phyloP scores from a whole-genome alignment of 1,140 invertebrate genomes.

The Drosophila ambigua region DNA sequence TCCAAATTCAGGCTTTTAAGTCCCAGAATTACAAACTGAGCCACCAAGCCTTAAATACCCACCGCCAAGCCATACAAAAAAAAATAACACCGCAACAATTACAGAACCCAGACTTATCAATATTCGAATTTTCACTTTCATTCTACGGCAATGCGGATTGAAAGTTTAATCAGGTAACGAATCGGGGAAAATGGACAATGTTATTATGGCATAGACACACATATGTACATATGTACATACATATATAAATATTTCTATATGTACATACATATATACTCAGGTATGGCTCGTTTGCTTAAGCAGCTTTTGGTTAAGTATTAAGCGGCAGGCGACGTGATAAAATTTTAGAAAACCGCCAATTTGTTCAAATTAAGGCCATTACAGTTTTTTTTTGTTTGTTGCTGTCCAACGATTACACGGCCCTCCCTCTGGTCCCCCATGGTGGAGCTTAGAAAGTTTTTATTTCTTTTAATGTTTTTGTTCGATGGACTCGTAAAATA shows the following conservation, averaged over 20 bases:
- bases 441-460: conserved; percentile 68
- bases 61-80: conserved; percentile 14
- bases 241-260: conserved; percentile 4
- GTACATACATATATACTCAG: conserved; percentile 25
- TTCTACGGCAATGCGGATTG: conserved; percentile 50
- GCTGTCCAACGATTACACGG: conserved; percentile 44
- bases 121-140: conserved; percentile 64
- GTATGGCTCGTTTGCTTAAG: conserved; percentile 52
- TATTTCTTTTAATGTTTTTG: conserved; percentile 31
- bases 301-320: conserved; percentile 51
- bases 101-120: conserved; percentile 57
- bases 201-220: conserved; percentile 40
- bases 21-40: conserved; percentile 9
- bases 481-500: conserved; percentile 44
- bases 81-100: conserved; percentile 16
- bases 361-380: conserved; percentile 76
- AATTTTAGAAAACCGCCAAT: conserved; percentile 79
- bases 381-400: conserved; percentile 43
- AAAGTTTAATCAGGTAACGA: conserved; percentile 55
- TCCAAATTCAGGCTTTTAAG: neutral
- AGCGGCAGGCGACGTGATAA: conserved; percentile 70
- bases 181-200: conserved; percentile 44
- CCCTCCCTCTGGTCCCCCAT: conserved; percentile 21
- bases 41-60: conserved; percentile 19
- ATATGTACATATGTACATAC: conserved; percentile 4